Conservation (phyloP, 2,888 invertebrate genomes). For the Netelia inedita region DNA sequence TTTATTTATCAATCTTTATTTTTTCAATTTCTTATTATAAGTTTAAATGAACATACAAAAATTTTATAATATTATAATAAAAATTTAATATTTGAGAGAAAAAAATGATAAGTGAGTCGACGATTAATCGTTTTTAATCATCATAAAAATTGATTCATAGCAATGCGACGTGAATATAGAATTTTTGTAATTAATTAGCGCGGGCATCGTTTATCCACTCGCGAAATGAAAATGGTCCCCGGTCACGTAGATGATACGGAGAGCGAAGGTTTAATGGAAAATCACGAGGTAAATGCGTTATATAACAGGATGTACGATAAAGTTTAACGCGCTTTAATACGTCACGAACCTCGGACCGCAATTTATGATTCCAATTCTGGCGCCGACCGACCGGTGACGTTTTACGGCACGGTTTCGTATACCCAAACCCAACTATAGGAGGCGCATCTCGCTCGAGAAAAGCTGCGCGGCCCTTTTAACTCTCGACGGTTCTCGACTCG, state of each 20-base stretch:
- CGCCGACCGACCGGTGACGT: conserved; percentile 53
- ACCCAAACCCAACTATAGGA: background rate
- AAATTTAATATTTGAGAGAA: background rate
- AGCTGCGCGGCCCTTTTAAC: conserved; percentile 44
- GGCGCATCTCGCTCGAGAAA: conserved; percentile 50
- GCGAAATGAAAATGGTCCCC: background rate
- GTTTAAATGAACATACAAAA: background rate
- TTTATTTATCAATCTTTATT: background rate
- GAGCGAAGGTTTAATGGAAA: no score
- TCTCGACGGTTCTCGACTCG: background rate
- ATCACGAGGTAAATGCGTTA: no score
- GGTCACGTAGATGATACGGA: background rate
- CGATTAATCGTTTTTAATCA: background rate
- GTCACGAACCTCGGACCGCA: conserved; percentile 67
- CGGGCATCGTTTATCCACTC: background rate
- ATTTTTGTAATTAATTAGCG: background rate
- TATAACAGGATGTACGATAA: conserved; percentile 28
- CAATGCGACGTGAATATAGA: background rate
- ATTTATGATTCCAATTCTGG: conserved; percentile 81
- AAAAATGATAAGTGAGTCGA: background rate
- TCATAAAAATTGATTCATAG: background rate
- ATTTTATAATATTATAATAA: background rate
- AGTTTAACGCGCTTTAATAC: conserved; percentile 65
- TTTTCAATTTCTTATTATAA: background rate
- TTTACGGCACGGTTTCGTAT: conserved; percentile 26